Evolutionary conservation across 1,140 invertebrate genomes (phyloP).

Genomic region (Polypedilum pembai): DNA sequence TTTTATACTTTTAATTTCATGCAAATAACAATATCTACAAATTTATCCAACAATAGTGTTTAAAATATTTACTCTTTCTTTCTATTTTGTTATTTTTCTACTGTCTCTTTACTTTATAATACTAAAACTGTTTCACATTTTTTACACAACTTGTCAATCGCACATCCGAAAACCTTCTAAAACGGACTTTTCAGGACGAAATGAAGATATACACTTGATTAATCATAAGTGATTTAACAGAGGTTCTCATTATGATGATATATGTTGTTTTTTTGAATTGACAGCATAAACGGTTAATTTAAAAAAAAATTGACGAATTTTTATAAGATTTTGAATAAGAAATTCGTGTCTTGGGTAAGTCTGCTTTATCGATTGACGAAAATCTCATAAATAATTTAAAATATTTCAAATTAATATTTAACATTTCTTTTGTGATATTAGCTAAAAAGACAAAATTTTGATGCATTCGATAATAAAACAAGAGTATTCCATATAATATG

Average conservation of each 20-base stretch:
- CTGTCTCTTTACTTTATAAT: background rate
- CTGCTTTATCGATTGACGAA: too few species aligned
- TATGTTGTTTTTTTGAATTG: too few species aligned
- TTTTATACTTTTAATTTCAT: background rate
- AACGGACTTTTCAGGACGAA: conserved; percentile 20
- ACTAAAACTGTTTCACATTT: background rate
- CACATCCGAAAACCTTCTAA: background rate
- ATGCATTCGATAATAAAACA: too few species aligned
- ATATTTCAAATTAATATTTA: too few species aligned
- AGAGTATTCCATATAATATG: too few species aligned
- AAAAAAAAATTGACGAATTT: too few species aligned
- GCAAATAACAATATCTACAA: background rate
- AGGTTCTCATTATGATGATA: background rate
- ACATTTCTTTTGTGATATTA: too few species aligned
- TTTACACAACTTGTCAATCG: background rate
- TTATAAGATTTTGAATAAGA: too few species aligned
- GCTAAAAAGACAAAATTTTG: too few species aligned
- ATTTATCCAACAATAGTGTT: background rate
- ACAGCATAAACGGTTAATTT: too few species aligned
- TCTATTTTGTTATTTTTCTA: background rate
- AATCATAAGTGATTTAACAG: background rate
- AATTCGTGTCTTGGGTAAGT: too few species aligned
- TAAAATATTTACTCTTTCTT: conserved; percentile 20
- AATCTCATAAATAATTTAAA: too few species aligned
- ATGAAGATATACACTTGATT: background rate